Evolutionary conservation across 1,140 invertebrate genomes (phyloP).

Genomic region (Drosophila kepulauana): DNA sequence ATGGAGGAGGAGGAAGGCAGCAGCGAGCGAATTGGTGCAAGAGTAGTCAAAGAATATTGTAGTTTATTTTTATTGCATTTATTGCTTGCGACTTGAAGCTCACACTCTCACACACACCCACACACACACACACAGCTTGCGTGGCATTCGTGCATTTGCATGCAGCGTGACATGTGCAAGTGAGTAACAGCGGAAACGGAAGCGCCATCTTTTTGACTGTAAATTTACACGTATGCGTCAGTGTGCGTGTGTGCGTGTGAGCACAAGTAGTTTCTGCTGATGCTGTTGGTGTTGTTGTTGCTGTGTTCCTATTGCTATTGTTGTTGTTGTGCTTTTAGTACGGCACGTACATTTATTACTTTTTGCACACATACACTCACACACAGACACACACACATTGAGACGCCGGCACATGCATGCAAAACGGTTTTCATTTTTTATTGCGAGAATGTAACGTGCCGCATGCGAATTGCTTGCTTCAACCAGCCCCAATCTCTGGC

Average conservation of each 20-base stretch:
- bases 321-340: conserved; percentile 62
- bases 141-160: conserved; percentile 58
- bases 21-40: conserved; percentile 23
- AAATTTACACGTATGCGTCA: conserved; percentile 70
- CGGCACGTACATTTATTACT: conserved; percentile 82
- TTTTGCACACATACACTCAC: conserved; percentile 40
- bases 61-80: conserved; percentile 82
- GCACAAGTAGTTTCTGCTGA: conserved; percentile 24
- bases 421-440: conserved; percentile 81
- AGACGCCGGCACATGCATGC: conserved; percentile 72
- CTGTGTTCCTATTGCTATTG: conserved; percentile 15
- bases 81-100: conserved; percentile 45
- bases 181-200: conserved; percentile 52
- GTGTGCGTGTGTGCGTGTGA: conserved; percentile 23
- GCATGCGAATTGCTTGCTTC: conserved; percentile 82
- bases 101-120: background rate
- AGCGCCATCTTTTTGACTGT: conserved; percentile 58
- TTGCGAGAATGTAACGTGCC: conserved; percentile 81
- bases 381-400: conserved; percentile 28
- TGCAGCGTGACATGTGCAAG: conserved; percentile 66
- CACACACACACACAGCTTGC: background rate
- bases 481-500: conserved; percentile 16
- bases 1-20: background rate
- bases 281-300: background rate
- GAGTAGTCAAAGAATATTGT: conserved; percentile 66